phyloP scores from a whole-genome alignment of 2,113 vertebrate genomes.

The Dipodomys ordii region DNA sequence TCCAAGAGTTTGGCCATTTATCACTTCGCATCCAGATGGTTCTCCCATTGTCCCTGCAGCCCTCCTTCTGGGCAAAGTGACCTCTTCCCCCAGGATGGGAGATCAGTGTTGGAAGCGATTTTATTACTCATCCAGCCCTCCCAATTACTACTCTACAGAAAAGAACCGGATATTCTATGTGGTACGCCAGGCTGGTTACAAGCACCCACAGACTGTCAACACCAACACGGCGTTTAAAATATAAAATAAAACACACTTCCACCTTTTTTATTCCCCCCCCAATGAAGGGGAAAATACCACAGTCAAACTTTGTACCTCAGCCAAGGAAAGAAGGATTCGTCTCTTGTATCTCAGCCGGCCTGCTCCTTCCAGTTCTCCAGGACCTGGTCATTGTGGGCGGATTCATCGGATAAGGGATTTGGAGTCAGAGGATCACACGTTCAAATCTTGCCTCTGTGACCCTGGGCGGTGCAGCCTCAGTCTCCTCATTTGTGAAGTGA shows the following conservation, averaged over 20 bases:
- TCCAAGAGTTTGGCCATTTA: conserved; percentile 50
- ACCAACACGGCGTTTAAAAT: no score
- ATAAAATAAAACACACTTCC: no score
- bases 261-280: no score
- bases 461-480: conserved; percentile 1
- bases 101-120: conserved; percentile 71
- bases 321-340: conserved; percentile 57
- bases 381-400: neutral
- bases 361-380: conserved; percentile 7
- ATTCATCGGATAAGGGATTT: neutral
- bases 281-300: conserved; percentile 31
- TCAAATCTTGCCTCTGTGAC: conserved; percentile 26
- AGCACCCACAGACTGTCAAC: no score
- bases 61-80: conserved; percentile 64
- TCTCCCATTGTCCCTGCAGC: conserved; percentile 63
- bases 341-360: conserved; percentile 31
- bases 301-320: conserved; percentile 59
- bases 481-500: conserved; percentile 47
- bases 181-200: no score
- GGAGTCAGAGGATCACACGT: neutral
- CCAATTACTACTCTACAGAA: conserved; percentile 60
- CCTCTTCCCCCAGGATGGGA: conserved; percentile 56
- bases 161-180: conserved; percentile 56
- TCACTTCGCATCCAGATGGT: conserved; percentile 71
- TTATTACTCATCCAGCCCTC: conserved; percentile 67